Evolutionary conservation across 2,888 invertebrate genomes (phyloP).

Genomic region (Tridacna crocea): DNA sequence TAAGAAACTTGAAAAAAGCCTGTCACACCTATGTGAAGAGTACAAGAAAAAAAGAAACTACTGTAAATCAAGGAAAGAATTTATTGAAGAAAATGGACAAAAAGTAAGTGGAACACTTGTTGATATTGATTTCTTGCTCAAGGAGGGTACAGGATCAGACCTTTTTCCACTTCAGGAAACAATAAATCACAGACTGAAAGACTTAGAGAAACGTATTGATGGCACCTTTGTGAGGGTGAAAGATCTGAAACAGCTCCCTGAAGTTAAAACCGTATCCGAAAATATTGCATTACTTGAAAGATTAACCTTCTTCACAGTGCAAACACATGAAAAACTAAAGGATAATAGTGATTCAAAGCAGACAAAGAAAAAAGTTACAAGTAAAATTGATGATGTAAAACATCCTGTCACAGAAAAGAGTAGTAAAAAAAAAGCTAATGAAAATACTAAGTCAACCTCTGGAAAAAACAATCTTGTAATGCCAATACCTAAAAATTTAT

Average conservation of each 20-base stretch:
- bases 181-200: background rate
- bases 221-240: slow-evolving; percentile 4
- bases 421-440: background rate
- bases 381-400: background rate
- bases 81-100: slow-evolving; percentile 8
- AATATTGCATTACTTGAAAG: background rate
- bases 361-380: background rate
- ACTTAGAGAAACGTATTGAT: background rate
- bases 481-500: background rate
- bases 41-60: slow-evolving; percentile 27
- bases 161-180: slow-evolving; percentile 29
- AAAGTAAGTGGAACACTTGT: background rate
- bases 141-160: slow-evolving; percentile 38
- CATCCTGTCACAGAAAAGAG: background rate
- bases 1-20: slow-evolving; percentile 35
- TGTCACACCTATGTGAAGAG: slow-evolving; percentile 19
- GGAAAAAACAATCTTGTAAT: background rate
- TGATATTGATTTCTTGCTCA: slow-evolving; percentile 34
- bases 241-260: background rate
- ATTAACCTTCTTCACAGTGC: slow-evolving; percentile 3
- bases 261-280: background rate
- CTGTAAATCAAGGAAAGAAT: slow-evolving; percentile 16
- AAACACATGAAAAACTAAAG: background rate
- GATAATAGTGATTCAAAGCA: background rate
- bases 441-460: background rate